These are phyloP conservation scores for Tetropium fuscum DNA, from an alignment of 2,888 invertebrate genomes.

Conservation along the genomic window DNA sequence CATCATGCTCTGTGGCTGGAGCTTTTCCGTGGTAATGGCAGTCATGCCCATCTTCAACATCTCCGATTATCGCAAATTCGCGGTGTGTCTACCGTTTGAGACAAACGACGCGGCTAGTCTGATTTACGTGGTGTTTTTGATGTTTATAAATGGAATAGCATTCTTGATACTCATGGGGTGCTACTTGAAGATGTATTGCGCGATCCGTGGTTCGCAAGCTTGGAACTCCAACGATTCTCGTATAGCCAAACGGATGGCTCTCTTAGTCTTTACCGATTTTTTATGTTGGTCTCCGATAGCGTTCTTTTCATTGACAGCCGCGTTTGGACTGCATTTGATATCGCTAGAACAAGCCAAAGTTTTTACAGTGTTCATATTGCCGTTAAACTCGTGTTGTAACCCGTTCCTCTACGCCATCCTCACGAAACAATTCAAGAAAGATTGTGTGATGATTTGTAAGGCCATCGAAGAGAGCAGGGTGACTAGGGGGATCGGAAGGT, in stretches of 20 bases:
- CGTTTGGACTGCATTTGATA: slow-evolving; percentile 90
- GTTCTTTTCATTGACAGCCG: slow-evolving; percentile 93
- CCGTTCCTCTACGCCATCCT: slow-evolving; percentile 98
- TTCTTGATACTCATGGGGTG: slow-evolving; percentile 96
- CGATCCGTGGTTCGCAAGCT: slow-evolving; percentile 95
- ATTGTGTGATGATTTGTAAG: slow-evolving; percentile 95
- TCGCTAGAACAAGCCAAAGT: slow-evolving; percentile 96
- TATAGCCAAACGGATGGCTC: slow-evolving; percentile 96
- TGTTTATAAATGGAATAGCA: slow-evolving; percentile 93
- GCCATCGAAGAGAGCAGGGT: slow-evolving; percentile 95
- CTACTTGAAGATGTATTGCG: slow-evolving; percentile 97
- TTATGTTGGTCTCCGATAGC: slow-evolving; percentile 99
- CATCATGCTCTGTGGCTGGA: slow-evolving; percentile 95
- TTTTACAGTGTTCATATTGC: slow-evolving; percentile 95
- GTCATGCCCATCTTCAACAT: slow-evolving; percentile 89
- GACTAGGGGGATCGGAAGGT: slow-evolving; percentile 87
- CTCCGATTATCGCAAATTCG: slow-evolving; percentile 96
- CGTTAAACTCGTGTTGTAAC: slow-evolving; percentile 97
- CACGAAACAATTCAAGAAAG: slow-evolving; percentile 97
- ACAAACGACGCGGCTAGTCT: slow-evolving; percentile 81
- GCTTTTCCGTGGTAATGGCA: slow-evolving; percentile 88
- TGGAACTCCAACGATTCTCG: slow-evolving; percentile 98
- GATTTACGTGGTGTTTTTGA: slow-evolving; percentile 90
- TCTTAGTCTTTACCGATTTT: slow-evolving; percentile 97
- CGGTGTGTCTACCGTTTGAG: slow-evolving; percentile 96